These are phyloP conservation scores for Henricia sp. DNA, from an alignment of 53 echinoderm and acorn worm genomes.

Conservation along the genomic window DNA sequence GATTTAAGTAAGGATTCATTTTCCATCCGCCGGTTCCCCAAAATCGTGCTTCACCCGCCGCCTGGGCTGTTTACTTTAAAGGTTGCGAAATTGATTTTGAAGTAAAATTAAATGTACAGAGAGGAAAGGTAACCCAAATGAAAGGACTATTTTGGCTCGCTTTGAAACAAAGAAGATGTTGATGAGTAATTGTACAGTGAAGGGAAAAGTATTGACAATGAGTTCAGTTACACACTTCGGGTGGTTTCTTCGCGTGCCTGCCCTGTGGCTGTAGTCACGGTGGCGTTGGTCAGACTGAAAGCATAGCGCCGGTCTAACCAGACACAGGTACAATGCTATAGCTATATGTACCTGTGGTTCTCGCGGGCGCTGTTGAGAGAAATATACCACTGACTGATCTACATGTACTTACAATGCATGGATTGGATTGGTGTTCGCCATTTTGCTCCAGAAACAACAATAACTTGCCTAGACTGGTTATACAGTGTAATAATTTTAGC, in stretches of 20 bases:
- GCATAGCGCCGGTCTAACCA: background rate
- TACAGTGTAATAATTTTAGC: too few relatives aligned
- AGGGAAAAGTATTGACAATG: slow-evolving; percentile 30
- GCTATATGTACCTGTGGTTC: too few relatives aligned
- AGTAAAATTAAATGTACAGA: background rate
- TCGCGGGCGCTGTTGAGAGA: too few relatives aligned
- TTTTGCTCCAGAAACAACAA: too few relatives aligned
- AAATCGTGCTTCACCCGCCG: slow-evolving; percentile 26
- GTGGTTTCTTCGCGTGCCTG: background rate
- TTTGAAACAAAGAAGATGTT: slow-evolving; percentile 36
- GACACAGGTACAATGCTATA: background rate
- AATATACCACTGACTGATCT: too few relatives aligned
- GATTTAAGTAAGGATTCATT: slow-evolving; percentile 7
- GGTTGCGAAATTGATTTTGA: slow-evolving; percentile 17
- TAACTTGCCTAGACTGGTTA: too few relatives aligned
- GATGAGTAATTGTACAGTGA: slow-evolving; percentile 6
- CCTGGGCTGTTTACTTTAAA: slow-evolving; percentile 11
- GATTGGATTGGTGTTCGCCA: too few relatives aligned
- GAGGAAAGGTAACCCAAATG: slow-evolving; percentile 5
- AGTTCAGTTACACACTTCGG: slow-evolving; percentile 21
- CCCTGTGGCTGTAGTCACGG: slow-evolving; percentile 7
- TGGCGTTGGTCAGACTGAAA: slow-evolving; percentile 9
- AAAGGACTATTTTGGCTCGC: background rate
- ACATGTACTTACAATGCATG: too few relatives aligned
- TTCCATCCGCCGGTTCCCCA: background rate